Percentiles rank a stretch among this genome's conserved stretches.
Evolutionary conservation across 2,888 invertebrate genomes (phyloP).

Genomic region (Xanthia togata): DNA sequence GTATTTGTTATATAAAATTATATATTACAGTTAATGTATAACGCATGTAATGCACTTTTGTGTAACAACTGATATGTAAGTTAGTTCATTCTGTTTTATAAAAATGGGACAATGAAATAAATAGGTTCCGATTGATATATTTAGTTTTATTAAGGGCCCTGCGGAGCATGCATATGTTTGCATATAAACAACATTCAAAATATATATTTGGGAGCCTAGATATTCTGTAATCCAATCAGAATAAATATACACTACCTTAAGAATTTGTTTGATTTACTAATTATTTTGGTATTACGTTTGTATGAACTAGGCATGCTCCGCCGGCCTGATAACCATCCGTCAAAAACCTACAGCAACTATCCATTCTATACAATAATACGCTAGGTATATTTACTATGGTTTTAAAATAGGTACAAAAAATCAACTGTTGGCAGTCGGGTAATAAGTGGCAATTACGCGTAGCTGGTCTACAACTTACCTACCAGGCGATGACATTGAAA

Average conservation of each 20-base stretch:
- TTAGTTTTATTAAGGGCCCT: slow-evolving; percentile 64
- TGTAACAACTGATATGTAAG: slow-evolving; percentile 79
- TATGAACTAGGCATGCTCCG: too few relatives aligned
- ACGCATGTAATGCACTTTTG: slow-evolving; percentile 86
- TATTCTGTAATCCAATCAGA: too few relatives aligned
- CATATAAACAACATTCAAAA: too few relatives aligned
- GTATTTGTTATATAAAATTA: slow-evolving; percentile 77
- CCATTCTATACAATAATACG: background rate
- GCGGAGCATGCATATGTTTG: too few relatives aligned
- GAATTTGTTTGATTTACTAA: too few relatives aligned
- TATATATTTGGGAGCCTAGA: too few relatives aligned
- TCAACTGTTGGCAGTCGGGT: background rate
- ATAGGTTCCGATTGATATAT: slow-evolving; percentile 74
- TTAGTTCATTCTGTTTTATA: slow-evolving; percentile 83
- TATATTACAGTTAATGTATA: slow-evolving; percentile 75
- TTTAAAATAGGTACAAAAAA: background rate
- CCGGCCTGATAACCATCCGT: too few relatives aligned
- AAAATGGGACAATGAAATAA: slow-evolving; percentile 82
- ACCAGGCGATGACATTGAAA: background rate
- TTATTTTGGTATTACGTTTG: too few relatives aligned
- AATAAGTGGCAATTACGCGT: background rate
- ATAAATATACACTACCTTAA: too few relatives aligned
- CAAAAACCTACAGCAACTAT: background rate
- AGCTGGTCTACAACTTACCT: background rate
- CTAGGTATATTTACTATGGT: background rate